Percentiles rank a stretch among this genome's conserved stretches.
phyloP scores from a whole-genome alignment of 1,140 invertebrate genomes.

The Meloidogyne chitwoodi region DNA sequence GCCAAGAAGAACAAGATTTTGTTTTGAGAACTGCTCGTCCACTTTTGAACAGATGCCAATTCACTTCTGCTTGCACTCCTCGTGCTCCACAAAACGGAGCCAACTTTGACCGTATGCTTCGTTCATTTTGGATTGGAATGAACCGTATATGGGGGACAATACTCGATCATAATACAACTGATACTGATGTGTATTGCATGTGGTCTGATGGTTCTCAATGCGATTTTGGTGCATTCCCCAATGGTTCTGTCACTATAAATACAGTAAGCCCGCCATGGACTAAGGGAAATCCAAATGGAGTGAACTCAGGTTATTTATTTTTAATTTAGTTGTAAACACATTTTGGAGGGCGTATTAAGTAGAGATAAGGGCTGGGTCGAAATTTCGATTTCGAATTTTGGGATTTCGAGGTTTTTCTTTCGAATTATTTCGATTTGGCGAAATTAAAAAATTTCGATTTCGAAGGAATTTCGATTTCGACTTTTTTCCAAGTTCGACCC shows the following conservation, averaged over 20 bases:
- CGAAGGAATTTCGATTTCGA: too few species aligned
- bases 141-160: neutral
- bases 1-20: neutral
- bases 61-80: neutral
- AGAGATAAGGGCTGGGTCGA: too few species aligned
- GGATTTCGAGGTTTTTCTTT: too few species aligned
- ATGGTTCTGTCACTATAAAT: neutral
- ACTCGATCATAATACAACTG: neutral
- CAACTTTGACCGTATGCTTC: neutral
- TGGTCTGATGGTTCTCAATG: neutral
- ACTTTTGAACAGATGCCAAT: neutral
- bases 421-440: too few species aligned
- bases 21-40: neutral
- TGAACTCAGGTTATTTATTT: too few species aligned
- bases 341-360: too few species aligned
- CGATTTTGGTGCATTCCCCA: neutral
- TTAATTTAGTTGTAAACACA: too few species aligned
- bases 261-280: neutral
- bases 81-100: neutral
- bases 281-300: too few species aligned
- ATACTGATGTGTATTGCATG: neutral
- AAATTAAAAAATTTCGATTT: too few species aligned
- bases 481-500: too few species aligned
- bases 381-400: too few species aligned
- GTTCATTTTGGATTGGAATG: neutral